Evolutionary conservation across 2,113 vertebrate species (phyloP), one percentile per base, ranked within the genome.

Genomic region (Seriola aureovittata): DNA sequence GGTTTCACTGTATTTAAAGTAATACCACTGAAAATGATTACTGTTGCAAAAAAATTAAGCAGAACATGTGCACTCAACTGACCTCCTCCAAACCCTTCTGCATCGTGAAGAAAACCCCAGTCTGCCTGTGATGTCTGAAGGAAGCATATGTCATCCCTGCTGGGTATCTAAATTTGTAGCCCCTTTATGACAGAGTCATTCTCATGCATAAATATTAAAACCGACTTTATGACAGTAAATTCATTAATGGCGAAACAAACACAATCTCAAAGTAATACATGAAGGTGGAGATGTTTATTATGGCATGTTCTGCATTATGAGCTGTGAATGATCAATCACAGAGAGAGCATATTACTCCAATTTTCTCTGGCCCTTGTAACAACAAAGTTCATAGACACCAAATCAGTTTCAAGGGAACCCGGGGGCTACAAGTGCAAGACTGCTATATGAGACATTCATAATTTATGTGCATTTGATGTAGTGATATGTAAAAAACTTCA

Each of bases 401-500:
- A 93, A 95, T 95, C 93, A 91, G 92, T 94, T 95, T 94, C 89
- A 90, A 94, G 93, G 94, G 92, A 95, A 94, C 93, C 94, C 94
- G 90, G 89, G 90, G 95, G 94, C 94, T 95, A 95, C 89, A 89
- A 93, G 90, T 88, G 89, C 93, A 93, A 93, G 86, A 91, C 92
- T 93, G 94, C 91, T 94, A 92, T 95, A 93, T 92, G 92, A 95
- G 92, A 94, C 94, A 96, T 96, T 95, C 92, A 96, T 96, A 94
- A 96, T 95, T 95, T 94, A 96, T 96, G 94, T 93, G 93, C 87
- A 95, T 93, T 94, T 95, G 95, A 96, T 96, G 94, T 95, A 91
- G 95, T 95, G 94, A 95, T 96, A 95, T 95, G 94, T 95, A 93
- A 87, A 94, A 93, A 91, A 94, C 94, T 94, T 96, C 94, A 86